phyloP scores from a whole-genome alignment of 2,888 invertebrate species.

The Cistogaster globosa region DNA sequence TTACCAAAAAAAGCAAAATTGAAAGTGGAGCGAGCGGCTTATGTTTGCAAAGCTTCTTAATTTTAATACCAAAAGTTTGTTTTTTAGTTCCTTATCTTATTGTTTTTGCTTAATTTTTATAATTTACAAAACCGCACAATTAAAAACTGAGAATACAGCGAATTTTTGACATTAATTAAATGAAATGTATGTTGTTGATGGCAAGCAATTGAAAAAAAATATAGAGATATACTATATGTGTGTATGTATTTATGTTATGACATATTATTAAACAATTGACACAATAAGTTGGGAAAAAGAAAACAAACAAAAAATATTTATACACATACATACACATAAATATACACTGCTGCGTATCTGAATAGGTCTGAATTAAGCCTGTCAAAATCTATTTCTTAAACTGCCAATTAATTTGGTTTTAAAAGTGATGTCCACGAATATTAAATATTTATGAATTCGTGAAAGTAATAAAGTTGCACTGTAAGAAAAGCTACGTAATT shows the following conservation, averaged over 20 bases:
- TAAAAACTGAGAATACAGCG: constrained; percentile 38
- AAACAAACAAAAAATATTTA: background rate
- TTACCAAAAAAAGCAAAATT: constrained; percentile 67
- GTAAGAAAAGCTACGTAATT: too few relatives aligned
- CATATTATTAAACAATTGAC: background rate
- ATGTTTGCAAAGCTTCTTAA: constrained; percentile 43
- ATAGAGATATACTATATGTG: background rate
- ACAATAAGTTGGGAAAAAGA: background rate
- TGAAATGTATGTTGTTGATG: background rate
- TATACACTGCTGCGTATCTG: too few relatives aligned
- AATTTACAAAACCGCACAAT: constrained; percentile 20
- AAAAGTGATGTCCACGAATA: too few relatives aligned
- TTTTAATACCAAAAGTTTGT: constrained; percentile 24
- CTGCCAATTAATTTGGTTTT: too few relatives aligned
- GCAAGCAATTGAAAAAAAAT: background rate
- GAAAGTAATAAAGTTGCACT: too few relatives aligned
- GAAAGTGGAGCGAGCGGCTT: constrained; percentile 53
- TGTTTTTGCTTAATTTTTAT: background rate
- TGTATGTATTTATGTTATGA: background rate
- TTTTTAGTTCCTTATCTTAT: constrained; percentile 14
- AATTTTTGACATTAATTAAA: constrained; percentile 44
- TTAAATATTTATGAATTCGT: too few relatives aligned
- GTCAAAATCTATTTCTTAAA: too few relatives aligned
- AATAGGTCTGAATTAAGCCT: too few relatives aligned
- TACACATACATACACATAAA: background rate